These are phyloP conservation scores for Paradisaea rubra DNA, from an alignment of 2,113 vertebrate species.

Conservation along the genomic window DNA sequence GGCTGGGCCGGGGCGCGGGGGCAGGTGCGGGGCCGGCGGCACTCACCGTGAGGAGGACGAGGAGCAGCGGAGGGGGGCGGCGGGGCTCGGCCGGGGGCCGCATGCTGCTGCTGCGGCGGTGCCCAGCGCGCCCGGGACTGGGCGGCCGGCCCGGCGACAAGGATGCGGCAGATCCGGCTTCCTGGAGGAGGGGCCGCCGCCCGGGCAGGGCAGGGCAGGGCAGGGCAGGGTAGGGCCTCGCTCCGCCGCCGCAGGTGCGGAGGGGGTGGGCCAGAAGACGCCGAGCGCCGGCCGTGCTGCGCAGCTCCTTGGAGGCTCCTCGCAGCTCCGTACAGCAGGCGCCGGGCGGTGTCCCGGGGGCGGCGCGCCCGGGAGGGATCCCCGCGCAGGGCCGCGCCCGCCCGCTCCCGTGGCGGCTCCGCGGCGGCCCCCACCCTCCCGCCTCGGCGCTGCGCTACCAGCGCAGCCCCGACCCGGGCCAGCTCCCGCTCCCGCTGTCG, in stretches of 20 bases:
- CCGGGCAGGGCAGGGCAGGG: background rate
- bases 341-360: background rate
- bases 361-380: no score
- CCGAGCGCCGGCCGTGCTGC: background rate
- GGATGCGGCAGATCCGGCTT: constrained; percentile 26
- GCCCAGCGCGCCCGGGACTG: background rate
- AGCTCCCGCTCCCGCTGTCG: background rate
- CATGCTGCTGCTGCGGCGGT: background rate
- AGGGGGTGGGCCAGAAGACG: background rate
- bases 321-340: background rate
- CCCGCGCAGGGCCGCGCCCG: background rate
- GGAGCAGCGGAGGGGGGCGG: background rate
- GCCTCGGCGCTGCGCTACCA: background rate
- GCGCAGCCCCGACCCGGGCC: background rate
- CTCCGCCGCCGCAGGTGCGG: background rate
- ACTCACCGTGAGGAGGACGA: background rate
- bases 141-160: background rate
- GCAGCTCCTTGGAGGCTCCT: background rate
- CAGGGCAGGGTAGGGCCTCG: background rate
- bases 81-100: background rate
- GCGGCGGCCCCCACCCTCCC: no score
- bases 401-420: background rate
- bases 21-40: background rate
- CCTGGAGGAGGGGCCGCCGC: constrained; percentile 10
- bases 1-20: background rate